Evolutionary conservation across 1,140 invertebrate genomes (phyloP), one percentile per base, ranked within the genome.

Genomic region (Pogonognathellus flavescens): DNA sequence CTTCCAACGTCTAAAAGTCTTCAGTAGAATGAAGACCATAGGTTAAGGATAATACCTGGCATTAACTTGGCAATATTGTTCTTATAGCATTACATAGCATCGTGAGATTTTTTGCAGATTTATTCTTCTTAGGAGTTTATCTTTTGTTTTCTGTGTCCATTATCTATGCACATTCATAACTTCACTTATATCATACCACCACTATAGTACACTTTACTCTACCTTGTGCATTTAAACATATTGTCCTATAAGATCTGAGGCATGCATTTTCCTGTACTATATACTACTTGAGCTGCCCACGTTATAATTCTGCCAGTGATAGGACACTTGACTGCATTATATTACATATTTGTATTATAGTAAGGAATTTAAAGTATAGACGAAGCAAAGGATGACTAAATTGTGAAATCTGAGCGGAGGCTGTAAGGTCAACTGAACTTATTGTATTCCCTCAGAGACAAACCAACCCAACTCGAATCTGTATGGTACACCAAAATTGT

Each of bases 21-120:
- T 41, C n/a, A n/a, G n/a, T 20, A 66, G 11, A 13, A 31, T 66
- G 25, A 66, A 66, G 62, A 66, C 10, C 20, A 49, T 8, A 76
- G 41, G 31, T 41, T 76, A 76, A n/a, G 41, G 70, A 76, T 76
- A 76, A 76, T 76, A 76, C 25, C 70, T 76, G 70, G 41, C 70
- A 76, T 50, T 49, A 76, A 76, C 25, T 31, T 76, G 16, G 25
- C 70, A n/a, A 76, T 76, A 31, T 76, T n/a, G 41, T 76, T 25
- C 49, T 49, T 49, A 41, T 6, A 41, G 31, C 31, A 41, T 41
- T 41, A 31, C n/a, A 76, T 49, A 76, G 25, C 70, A 76, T 76
- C 70, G 70, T 76, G 70, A 76, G 70, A 76, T 76, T 76, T 41
- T 76, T 76, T 50, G 70, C 31, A 76, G 70, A 76, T 76, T 76